Percentiles rank a stretch among this genome's conserved stretches.
These are phyloP conservation scores for Limnephilus rhombicus DNA, from an alignment of 2,888 invertebrate species.

Conservation along the genomic window DNA sequence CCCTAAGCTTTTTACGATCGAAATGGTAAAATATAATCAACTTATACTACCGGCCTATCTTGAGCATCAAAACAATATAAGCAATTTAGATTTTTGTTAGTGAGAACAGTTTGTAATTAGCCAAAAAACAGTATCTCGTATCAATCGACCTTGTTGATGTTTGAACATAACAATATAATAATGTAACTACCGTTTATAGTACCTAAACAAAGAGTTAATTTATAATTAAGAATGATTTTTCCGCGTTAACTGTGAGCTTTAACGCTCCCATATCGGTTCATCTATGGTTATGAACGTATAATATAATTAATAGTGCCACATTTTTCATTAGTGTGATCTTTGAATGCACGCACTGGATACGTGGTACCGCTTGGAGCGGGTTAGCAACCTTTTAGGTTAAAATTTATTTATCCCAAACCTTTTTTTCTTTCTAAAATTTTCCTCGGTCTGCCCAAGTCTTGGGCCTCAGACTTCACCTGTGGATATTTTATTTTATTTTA, in stretches of 20 bases:
- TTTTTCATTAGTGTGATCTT: slow-evolving; percentile 47
- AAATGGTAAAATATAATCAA: neutral
- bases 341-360: slow-evolving; percentile 1
- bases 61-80: neutral
- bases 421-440: no score
- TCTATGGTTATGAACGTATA: neutral
- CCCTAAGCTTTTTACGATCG: neutral
- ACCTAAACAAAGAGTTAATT: neutral
- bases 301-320: slow-evolving; percentile 42
- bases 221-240: neutral
- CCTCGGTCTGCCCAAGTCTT: no score
- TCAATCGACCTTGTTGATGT: neutral
- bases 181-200: neutral
- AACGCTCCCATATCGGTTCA: slow-evolving; percentile 1
- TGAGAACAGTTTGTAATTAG: neutral
- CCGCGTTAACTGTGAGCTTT: slow-evolving; percentile 36
- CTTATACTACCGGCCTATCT: neutral
- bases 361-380: no score
- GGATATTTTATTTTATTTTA: no score
- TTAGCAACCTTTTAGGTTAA: neutral
- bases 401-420: neutral
- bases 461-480: no score
- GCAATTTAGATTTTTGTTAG: neutral
- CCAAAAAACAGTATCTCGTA: neutral
- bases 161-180: neutral